phyloP scores from a whole-genome alignment of 92 coral and sea anemone species.

The Zoanthus sociatus region DNA sequence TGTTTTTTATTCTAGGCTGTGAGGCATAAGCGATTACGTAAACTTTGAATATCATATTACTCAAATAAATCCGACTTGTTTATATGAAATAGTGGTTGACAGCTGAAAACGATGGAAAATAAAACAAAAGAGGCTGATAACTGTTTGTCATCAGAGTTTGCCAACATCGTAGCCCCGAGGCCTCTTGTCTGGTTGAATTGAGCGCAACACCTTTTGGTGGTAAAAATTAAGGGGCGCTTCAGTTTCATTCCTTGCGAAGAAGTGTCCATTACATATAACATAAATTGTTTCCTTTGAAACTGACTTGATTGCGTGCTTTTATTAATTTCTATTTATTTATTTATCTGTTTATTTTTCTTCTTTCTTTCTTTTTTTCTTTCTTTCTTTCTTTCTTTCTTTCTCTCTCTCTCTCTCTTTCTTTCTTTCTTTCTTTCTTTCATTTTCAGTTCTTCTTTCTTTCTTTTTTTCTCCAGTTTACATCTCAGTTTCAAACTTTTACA shows the following conservation, averaged over 20 bases:
- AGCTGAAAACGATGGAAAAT: background rate
- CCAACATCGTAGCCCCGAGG: background rate
- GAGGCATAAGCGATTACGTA: background rate
- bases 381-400: too few relatives aligned
- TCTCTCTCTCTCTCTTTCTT: too few relatives aligned
- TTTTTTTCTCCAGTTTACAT: too few relatives aligned
- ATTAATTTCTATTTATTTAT: too few relatives aligned
- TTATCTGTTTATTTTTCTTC: too few relatives aligned
- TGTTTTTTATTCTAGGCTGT: background rate
- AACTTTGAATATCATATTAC: background rate
- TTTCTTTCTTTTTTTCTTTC: too few relatives aligned
- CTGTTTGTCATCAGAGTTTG: background rate
- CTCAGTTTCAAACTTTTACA: too few relatives aligned
- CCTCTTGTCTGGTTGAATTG: background rate
- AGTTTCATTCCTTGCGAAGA: background rate
- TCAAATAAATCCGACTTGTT: background rate
- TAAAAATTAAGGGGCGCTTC: background rate
- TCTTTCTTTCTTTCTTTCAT: too few relatives aligned
- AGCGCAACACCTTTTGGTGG: background rate
- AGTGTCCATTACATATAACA: background rate
- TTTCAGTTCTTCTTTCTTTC: too few relatives aligned
- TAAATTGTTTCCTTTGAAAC: too few relatives aligned
- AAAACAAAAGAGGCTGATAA: background rate
- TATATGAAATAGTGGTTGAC: background rate
- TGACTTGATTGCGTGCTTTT: too few relatives aligned